Base-by-base conservation (phyloP, 1,140 invertebrate genomes). In the Micrasema longulum region DNA sequence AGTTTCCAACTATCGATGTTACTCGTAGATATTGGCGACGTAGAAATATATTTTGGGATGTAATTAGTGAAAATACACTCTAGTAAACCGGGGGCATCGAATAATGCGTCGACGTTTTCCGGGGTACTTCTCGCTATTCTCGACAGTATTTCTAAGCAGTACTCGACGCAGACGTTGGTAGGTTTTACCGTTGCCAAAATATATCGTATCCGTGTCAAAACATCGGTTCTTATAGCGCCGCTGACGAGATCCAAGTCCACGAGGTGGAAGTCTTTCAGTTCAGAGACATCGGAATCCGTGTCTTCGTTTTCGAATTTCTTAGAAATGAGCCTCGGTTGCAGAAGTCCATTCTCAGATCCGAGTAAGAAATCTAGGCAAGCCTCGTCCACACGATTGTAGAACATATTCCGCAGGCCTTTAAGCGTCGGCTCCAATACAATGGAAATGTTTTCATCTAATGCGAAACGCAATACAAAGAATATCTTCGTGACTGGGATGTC, bases 401-500 rank as follows among this genome's bases (percentile, higher is more conserved):
- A 79, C 16, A 96, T 85, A 77, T 90, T 88, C 77, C 90, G 87
- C 38, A 97, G 80, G 5, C 91, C 91, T 82, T 88, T 88, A 9
- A 96, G 81, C 9, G 92, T 85, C 11, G 93, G 88, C 71, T 90
- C 90, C 9, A 96, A 80, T 23, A 94, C 85, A 11, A 89, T 85
- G 0, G 89, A 80, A n/a, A 91, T 89, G 74, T 89, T 90, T 77
- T 97, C 93, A 84, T 98, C 96, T 22, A 97, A 79, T 7, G 93
- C 91, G 84, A 93, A 95, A 76, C 96, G 87, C 45, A 97, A 76
- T 0, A 96, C 79, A 77, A 97, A 89, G 73, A 96, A 89, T 55
- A 97, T 84, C 80, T 90, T 90, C 63, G 87, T 89, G 14, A 90
- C 80, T 1, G 89, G 89, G 52, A 91, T 80, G 4, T 89, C 87